Base-by-base conservation (phyloP, 2,888 invertebrate genomes). In the Acleris holmiana region DNA sequence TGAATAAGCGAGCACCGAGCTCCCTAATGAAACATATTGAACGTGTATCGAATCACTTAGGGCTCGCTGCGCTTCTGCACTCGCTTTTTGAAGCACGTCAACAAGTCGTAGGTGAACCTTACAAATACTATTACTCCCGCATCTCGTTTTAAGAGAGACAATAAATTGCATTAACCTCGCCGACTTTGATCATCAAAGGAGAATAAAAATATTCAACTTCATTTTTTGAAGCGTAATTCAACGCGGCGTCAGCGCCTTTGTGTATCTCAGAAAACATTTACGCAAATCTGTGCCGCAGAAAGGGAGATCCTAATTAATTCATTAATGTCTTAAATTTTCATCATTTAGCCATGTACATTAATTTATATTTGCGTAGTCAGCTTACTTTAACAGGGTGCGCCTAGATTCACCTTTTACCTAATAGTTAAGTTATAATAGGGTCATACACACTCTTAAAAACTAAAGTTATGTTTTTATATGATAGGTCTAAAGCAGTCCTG, bases 31-130 rank as follows among this genome's bases (percentile, higher is more conserved):
- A 91, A 91, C 91, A 90, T 91, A 91, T 91, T 91, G 91, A 90
- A 89, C 87, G 85, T 89, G 89, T 91, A 91, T 92, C 88, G 90
- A 90, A 89, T 89, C 91, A 92, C 91, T 92, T 92, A 92, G 89
- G 80, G 82, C 74, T 78, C 79, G 82, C 82, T 87, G 87, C 86
- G 88, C 86, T 86, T 76, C 84, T 88, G 88, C 88, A 88, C 84
- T 87, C 85, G 80, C 84, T 85, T 88, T 86, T 87, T 80, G 81
- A 82, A 77, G 76, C 82, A 80, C 78, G 81, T 80, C 87, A 88
- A 89, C 88, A 87, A 86, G 81, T 80, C 86, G 85, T 88, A 88
- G 89, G 89, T 89, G 87, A 86, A 85, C 85, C 85, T 79, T 80
- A 84, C 82, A 91, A 91, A 91, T 88, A 89, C 80, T 82, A 85